Percentiles rank a stretch among this genome's conserved stretches.
Evolutionary conservation across 2,888 invertebrate genomes (phyloP).

Genomic region (Frankliniella intonsa): DNA sequence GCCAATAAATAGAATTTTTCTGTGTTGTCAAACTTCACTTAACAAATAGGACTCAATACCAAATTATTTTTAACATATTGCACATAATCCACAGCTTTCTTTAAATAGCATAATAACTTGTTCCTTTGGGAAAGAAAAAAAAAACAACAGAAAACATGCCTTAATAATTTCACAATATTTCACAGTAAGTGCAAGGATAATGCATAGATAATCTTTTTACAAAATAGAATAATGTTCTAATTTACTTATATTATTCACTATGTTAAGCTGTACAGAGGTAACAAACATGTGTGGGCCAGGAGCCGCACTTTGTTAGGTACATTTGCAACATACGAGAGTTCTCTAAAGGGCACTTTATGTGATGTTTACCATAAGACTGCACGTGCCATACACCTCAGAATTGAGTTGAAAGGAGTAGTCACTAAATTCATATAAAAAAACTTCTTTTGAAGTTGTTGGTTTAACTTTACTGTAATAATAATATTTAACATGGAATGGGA

Average conservation of each 20-base stretch:
- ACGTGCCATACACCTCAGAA: slow-evolving; percentile 13
- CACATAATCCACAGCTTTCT: slow-evolving; percentile 15
- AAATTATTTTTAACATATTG: slow-evolving; percentile 21
- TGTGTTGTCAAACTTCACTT: slow-evolving; percentile 25
- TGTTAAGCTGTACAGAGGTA: slow-evolving; percentile 25
- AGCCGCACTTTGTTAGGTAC: slow-evolving; percentile 21
- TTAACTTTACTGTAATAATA: no score
- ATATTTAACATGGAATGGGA: no score
- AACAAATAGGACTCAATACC: slow-evolving; percentile 10
- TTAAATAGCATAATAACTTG: slow-evolving; percentile 25
- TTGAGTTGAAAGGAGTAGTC: background rate
- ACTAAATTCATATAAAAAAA: background rate
- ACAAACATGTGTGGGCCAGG: slow-evolving; percentile 22
- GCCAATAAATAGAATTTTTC: slow-evolving; percentile 24
- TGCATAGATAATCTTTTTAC: slow-evolving; percentile 25
- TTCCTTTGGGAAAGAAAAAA: slow-evolving; percentile 17
- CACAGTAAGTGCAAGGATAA: slow-evolving; percentile 26
- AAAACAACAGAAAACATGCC: slow-evolving; percentile 25
- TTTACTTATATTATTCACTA: slow-evolving; percentile 24
- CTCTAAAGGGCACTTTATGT: background rate
- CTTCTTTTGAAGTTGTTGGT: no score
- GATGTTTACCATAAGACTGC: slow-evolving; percentile 1
- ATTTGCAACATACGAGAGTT: slow-evolving; percentile 5
- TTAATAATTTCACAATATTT: slow-evolving; percentile 8
- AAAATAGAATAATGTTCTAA: slow-evolving; percentile 24